Percentiles rank a stretch among this genome's conserved stretches.
These are phyloP conservation scores for Anoplius nigerrimus DNA, from an alignment of 2,888 invertebrate species.

Conservation along the genomic window DNA sequence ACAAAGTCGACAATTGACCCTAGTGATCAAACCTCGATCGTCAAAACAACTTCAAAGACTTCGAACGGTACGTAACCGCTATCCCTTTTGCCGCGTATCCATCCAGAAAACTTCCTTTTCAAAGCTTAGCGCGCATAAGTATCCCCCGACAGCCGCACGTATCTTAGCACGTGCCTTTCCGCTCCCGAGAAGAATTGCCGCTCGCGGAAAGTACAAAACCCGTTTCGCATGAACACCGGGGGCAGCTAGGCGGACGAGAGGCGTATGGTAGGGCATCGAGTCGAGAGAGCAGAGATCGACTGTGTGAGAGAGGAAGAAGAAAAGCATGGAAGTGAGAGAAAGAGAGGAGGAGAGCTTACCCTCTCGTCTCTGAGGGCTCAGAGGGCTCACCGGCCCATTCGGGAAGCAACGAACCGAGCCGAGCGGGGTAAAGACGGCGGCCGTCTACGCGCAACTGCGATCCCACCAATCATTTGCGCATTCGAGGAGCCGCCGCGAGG, in stretches of 20 bases:
- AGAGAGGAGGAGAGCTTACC: background rate
- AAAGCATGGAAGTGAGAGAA: background rate
- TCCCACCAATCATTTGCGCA: constrained; percentile 55
- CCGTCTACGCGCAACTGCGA: constrained; percentile 33
- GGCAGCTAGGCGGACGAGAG: background rate
- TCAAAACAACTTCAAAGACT: too few relatives aligned
- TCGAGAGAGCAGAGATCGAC: background rate
- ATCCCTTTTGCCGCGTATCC: too few relatives aligned
- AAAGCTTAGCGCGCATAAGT: too few relatives aligned
- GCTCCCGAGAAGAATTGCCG: background rate
- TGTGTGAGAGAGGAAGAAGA: constrained; percentile 33
- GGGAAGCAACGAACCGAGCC: constrained; percentile 56
- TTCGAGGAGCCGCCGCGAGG: constrained; percentile 46
- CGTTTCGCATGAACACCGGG: background rate
- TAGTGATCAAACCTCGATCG: too few relatives aligned
- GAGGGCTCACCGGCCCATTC: constrained; percentile 48
- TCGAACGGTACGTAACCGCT: too few relatives aligned
- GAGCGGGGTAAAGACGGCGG: constrained; percentile 52
- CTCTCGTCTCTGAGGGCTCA: constrained; percentile 31
- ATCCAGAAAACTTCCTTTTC: too few relatives aligned
- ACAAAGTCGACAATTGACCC: too few relatives aligned
- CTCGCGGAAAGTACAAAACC: background rate
- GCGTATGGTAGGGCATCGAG: background rate
- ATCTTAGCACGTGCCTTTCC: background rate
- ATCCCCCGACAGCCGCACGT: too few relatives aligned